Evolutionary conservation across 2,888 invertebrate genomes (phyloP).

Genomic region (Andrena marginata): DNA sequence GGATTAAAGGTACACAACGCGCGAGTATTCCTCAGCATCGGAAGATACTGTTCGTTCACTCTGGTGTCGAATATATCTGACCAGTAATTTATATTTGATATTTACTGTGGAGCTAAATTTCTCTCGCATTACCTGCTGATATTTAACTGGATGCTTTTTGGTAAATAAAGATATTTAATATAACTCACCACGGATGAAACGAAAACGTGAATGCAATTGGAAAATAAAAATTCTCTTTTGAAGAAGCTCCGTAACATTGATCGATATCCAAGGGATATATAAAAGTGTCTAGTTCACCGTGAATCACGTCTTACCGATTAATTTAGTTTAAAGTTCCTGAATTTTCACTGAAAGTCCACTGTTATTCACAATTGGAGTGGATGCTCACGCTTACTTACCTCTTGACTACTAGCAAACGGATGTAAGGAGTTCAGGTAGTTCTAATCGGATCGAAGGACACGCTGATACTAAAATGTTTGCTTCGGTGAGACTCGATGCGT

Average conservation of each 20-base stretch:
- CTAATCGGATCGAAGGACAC: background rate
- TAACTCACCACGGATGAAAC: no score
- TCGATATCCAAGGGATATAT: no score
- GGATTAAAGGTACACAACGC: conserved; percentile 8
- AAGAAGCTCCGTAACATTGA: no score
- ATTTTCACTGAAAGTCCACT: background rate
- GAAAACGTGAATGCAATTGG: no score
- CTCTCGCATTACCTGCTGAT: background rate
- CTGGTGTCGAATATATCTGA: background rate
- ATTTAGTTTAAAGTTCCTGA: background rate
- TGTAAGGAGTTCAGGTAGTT: background rate
- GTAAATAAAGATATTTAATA: background rate
- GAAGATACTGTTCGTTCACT: conserved; percentile 16
- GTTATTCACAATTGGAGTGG: background rate
- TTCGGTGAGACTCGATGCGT: background rate
- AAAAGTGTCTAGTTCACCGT: no score
- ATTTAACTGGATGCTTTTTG: background rate
- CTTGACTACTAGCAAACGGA: background rate
- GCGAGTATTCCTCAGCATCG: conserved; percentile 14
- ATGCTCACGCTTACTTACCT: background rate
- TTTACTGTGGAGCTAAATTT: background rate
- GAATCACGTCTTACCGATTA: no score
- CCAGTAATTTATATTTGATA: conserved; percentile 32
- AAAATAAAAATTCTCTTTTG: no score
- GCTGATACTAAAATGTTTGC: background rate